Percentiles rank a stretch among this genome's conserved stretches.
These are phyloP conservation scores for Benitochromis conjunctus DNA, from an alignment of 2,113 vertebrate genomes.

Conservation along the genomic window DNA sequence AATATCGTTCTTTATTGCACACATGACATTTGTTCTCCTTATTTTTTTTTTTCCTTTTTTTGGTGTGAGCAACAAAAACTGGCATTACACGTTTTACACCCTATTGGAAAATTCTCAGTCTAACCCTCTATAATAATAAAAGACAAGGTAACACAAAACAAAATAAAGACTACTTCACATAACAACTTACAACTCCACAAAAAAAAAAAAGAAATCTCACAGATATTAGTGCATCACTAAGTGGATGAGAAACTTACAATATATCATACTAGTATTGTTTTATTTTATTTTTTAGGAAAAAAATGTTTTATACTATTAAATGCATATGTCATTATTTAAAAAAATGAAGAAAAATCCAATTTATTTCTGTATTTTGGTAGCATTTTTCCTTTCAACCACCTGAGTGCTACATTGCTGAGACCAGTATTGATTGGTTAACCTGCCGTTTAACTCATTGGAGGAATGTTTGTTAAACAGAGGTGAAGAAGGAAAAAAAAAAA, in stretches of 20 bases:
- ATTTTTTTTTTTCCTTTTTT: conserved; percentile 11
- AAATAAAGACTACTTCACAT: conserved; percentile 58
- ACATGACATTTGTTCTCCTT: conserved; percentile 59
- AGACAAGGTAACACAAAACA: conserved; percentile 60
- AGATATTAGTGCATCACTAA: conserved; percentile 67
- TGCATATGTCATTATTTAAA: conserved; percentile 16
- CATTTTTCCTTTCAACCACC: conserved; percentile 59
- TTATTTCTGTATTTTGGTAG: conserved; percentile 41
- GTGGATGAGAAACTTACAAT: conserved; percentile 48
- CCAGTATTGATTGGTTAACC: conserved; percentile 44
- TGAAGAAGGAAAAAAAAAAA: background rate
- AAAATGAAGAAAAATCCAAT: conserved; percentile 36
- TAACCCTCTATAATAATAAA: conserved; percentile 14
- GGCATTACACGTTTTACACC: conserved; percentile 63
- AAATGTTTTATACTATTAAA: conserved; percentile 18
- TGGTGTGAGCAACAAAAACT: conserved; percentile 69
- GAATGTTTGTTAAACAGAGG: conserved; percentile 72
- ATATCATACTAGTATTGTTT: conserved; percentile 19
- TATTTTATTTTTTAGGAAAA: conserved; percentile 6
- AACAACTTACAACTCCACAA: conserved; percentile 55
- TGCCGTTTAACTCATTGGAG: conserved; percentile 62
- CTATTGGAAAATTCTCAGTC: conserved; percentile 36
- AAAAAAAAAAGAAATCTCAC: conserved; percentile 38
- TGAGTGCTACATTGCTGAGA: conserved; percentile 49
- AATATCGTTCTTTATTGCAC: conserved; percentile 77